These are phyloP conservation scores for Leguminivora glycinivorella DNA, from an alignment of 1,140 invertebrate genomes.

Conservation along the genomic window DNA sequence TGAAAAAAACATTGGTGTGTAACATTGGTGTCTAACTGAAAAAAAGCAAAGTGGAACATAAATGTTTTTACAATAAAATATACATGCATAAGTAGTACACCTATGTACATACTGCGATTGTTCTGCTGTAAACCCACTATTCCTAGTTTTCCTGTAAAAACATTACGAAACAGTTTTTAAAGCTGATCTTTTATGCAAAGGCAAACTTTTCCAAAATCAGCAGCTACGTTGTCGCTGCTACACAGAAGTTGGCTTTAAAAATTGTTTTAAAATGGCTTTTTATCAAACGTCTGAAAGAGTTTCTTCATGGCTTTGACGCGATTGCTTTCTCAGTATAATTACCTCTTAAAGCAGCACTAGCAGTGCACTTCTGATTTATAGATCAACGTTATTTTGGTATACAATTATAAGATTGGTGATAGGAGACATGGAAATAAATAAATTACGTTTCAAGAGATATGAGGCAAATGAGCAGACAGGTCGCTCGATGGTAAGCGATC, in stretches of 20 bases:
- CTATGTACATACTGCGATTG: background rate
- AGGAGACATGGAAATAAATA: too few species aligned
- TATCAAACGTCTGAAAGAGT: background rate
- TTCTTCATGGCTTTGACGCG: conserved; percentile 11
- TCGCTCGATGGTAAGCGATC: too few species aligned
- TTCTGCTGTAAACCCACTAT: background rate
- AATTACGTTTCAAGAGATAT: too few species aligned
- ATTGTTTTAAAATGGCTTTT: conserved; percentile 16
- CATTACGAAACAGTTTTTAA: background rate
- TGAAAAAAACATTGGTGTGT: too few species aligned
- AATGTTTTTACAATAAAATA: too few species aligned
- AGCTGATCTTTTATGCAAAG: background rate
- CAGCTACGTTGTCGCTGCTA: background rate
- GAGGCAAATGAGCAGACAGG: too few species aligned
- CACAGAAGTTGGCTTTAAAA: conserved; percentile 1
- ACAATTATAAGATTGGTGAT: too few species aligned
- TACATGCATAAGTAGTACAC: too few species aligned
- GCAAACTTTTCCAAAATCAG: conserved; percentile 8
- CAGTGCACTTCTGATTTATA: background rate
- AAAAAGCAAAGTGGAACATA: too few species aligned
- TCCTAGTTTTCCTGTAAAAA: background rate
- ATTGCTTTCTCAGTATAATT: conserved; percentile 9
- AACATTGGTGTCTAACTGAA: too few species aligned
- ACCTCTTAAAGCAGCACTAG: background rate
- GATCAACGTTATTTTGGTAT: too few species aligned